Conservation (phyloP, 2,113 vertebrate species). For the Sus scrofa region DNA sequence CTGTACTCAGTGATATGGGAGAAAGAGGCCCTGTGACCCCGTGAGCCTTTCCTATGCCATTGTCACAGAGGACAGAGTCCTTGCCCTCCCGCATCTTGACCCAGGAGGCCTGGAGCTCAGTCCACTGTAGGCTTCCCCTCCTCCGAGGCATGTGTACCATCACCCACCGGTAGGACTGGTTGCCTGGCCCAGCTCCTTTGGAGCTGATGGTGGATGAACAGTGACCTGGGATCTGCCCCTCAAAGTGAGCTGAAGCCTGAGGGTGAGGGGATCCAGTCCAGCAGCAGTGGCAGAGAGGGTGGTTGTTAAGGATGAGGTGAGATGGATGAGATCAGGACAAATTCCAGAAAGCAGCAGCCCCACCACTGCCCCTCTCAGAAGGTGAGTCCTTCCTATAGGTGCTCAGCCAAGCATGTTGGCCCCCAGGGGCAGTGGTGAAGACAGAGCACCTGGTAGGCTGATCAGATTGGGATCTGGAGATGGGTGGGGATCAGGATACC, state of each 20-base stretch:
- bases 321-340: constrained; percentile 5
- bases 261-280: not conserved
- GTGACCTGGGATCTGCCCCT: not conserved
- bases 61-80: not conserved
- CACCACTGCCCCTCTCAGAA: not conserved
- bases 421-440: not conserved
- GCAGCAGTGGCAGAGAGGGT: not conserved
- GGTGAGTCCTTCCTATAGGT: not conserved
- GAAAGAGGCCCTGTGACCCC: not conserved
- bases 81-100: not conserved
- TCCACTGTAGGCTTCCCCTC: not conserved
- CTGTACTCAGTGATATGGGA: not conserved
- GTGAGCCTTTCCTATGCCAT: not conserved
- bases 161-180: not conserved
- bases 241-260: not conserved
- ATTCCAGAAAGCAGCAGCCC: not conserved
- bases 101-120: not conserved
- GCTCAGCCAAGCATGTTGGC: not conserved
- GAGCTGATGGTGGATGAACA: not conserved
- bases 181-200: not conserved
- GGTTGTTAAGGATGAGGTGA: not conserved
- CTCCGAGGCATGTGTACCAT: not conserved
- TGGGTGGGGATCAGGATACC: not conserved
- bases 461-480: not conserved
- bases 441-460: not conserved